Conservation (phyloP, 2,888 invertebrate genomes). For the Rotaria magnacalcarata region DNA sequence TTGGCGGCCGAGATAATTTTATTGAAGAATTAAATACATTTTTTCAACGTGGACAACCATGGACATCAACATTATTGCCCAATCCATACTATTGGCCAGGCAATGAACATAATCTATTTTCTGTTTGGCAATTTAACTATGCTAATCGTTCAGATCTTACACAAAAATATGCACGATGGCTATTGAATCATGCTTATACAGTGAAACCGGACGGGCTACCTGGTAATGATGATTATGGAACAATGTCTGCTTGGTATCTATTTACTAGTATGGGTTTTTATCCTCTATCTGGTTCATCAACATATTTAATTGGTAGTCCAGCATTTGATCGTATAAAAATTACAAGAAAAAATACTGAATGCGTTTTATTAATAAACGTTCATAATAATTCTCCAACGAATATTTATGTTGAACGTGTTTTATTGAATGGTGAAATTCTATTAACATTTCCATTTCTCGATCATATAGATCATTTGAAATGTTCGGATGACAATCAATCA, state of each 20-base stretch:
- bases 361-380: not conserved
- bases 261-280: conserved; percentile 34
- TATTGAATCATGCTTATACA: conserved; percentile 17
- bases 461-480: conserved; percentile 31
- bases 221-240: conserved; percentile 32
- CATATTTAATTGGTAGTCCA: conserved; percentile 35
- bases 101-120: conserved; percentile 24
- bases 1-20: conserved; percentile 5
- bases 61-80: not conserved
- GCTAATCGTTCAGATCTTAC: conserved; percentile 22
- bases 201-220: not conserved
- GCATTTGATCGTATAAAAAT: conserved; percentile 17
- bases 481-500: not conserved
- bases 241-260: conserved; percentile 28
- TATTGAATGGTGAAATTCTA: not conserved
- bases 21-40: not conserved
- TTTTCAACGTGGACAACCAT: conserved; percentile 26
- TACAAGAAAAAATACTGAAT: not conserved
- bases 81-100: conserved; percentile 37
- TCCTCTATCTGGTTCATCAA: conserved; percentile 3
- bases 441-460: conserved; percentile 14
- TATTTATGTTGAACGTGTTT: conserved; percentile 11
- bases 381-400: conserved; percentile 8
- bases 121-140: conserved; percentile 11
- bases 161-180: not conserved